Evolutionary conservation across 2,888 invertebrate genomes (phyloP).

Genomic region (Caenorhabditis macrosperma): DNA sequence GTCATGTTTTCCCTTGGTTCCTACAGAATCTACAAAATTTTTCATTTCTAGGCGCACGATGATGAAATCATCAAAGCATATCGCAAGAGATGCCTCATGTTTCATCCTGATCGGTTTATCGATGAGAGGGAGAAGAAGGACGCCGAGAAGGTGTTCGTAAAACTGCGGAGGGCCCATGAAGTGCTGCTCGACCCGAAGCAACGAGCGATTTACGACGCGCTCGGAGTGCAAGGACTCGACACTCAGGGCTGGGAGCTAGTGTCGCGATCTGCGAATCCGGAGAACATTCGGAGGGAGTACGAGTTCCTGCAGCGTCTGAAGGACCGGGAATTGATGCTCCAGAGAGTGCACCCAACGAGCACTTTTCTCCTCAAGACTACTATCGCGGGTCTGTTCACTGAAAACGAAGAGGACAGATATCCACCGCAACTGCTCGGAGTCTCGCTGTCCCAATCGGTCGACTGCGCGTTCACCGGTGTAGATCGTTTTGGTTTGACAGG

Average conservation of each 20-base stretch:
- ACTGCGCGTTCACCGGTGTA: constrained; percentile 71
- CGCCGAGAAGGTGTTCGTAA: constrained; percentile 93
- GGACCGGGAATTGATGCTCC: constrained; percentile 90
- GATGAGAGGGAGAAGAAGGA: constrained; percentile 89
- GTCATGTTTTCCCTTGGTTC: not conserved
- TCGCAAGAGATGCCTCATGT: constrained; percentile 91
- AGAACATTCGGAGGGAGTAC: constrained; percentile 96
- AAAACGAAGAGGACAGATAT: constrained; percentile 73
- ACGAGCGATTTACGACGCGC: constrained; percentile 93
- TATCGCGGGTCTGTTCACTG: constrained; percentile 73
- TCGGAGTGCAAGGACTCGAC: constrained; percentile 92
- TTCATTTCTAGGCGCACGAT: constrained; percentile 86
- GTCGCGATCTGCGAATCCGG: constrained; percentile 86
- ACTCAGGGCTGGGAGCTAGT: constrained; percentile 93
- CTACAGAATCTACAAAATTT: not conserved
- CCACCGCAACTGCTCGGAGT: constrained; percentile 74
- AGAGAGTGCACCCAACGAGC: constrained; percentile 90
- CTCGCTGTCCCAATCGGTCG: constrained; percentile 73
- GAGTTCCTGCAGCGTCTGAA: constrained; percentile 88
- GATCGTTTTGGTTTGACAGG: constrained; percentile 77
- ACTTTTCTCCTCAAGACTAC: constrained; percentile 75
- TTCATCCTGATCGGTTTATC: constrained; percentile 96
- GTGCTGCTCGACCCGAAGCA: constrained; percentile 93
- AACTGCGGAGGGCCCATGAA: constrained; percentile 94
- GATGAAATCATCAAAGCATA: constrained; percentile 96